Conservation (phyloP, 1,140 invertebrate species). For the Drosophila pseudoananassae region DNA sequence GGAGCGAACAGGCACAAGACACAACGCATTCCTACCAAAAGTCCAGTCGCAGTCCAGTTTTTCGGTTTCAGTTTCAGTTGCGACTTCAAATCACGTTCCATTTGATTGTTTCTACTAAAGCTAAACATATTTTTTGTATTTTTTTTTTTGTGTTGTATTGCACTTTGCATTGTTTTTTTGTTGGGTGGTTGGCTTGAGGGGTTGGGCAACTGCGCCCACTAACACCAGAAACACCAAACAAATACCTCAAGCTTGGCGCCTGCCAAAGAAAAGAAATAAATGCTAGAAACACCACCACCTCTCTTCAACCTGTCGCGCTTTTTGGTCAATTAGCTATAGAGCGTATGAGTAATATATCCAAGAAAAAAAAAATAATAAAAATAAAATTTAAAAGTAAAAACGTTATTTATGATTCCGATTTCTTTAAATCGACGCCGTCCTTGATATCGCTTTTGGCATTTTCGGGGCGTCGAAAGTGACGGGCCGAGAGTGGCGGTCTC, state of each 20-base stretch:
- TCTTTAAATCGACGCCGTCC: slow-evolving; percentile 58
- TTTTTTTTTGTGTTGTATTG: slow-evolving; percentile 49
- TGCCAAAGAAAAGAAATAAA: slow-evolving; percentile 20
- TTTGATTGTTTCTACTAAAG: slow-evolving; percentile 46
- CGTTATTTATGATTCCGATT: slow-evolving; percentile 76
- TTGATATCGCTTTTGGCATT: slow-evolving; percentile 71
- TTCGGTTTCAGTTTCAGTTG: slow-evolving; percentile 59
- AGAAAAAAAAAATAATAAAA: slow-evolving; percentile 13
- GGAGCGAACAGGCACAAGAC: slow-evolving; percentile 46
- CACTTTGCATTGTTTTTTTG: slow-evolving; percentile 67
- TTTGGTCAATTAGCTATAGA: slow-evolving; percentile 69
- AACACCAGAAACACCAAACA: slow-evolving; percentile 14
- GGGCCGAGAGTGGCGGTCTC: background rate
- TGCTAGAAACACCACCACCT: slow-evolving; percentile 11
- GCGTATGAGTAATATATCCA: slow-evolving; percentile 65
- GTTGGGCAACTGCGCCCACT: slow-evolving; percentile 71
- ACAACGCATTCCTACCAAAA: slow-evolving; percentile 22
- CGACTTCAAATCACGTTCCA: slow-evolving; percentile 49
- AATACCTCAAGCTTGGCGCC: slow-evolving; percentile 49
- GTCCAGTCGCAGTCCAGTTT: slow-evolving; percentile 63
- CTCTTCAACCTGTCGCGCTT: slow-evolving; percentile 64
- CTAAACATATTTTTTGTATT: slow-evolving; percentile 31
- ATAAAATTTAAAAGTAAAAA: slow-evolving; percentile 59
- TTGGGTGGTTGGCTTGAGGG: slow-evolving; percentile 16
- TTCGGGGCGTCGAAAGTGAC: slow-evolving; percentile 54